A percentile compares a stretch with the other conserved stretches of the same genome.
Evolutionary conservation across 2,797 vertebrate genomes (phyloP).

Genomic region (Parauchenoglanis ngamensis): DNA sequence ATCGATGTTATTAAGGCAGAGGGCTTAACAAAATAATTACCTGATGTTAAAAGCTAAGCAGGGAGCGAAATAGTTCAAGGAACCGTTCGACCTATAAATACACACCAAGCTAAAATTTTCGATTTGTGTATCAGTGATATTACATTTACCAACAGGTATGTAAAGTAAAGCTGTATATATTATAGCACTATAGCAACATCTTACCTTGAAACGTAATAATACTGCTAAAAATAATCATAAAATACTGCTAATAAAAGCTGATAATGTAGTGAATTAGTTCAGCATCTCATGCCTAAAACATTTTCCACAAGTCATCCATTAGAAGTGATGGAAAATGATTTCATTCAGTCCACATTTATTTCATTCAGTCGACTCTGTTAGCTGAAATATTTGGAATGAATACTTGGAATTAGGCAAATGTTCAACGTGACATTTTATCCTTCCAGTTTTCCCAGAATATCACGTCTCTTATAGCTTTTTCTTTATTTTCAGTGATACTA

Average conservation of each 20-base stretch:
- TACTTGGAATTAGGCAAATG: background rate
- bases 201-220: background rate
- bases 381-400: background rate
- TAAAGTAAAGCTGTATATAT: background rate
- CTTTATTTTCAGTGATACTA: background rate
- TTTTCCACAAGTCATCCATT: background rate
- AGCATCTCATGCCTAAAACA: background rate
- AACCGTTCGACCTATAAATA: no score
- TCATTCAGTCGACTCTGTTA: background rate
- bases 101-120: no score
- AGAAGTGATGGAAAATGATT: background rate
- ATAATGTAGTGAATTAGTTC: background rate
- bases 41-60: constrained; percentile 3
- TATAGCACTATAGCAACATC: background rate
- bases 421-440: background rate
- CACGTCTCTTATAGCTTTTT: background rate
- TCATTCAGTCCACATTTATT: background rate
- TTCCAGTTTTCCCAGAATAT: background rate
- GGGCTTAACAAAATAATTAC: constrained; percentile 9
- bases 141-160: background rate
- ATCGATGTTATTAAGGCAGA: constrained; percentile 19
- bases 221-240: background rate
- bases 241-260: background rate
- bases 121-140: background rate
- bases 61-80: background rate